These are phyloP conservation scores for Hypocryptadius cinnamomeus DNA, from an alignment of 2,113 vertebrate species.

Conservation along the genomic window DNA sequence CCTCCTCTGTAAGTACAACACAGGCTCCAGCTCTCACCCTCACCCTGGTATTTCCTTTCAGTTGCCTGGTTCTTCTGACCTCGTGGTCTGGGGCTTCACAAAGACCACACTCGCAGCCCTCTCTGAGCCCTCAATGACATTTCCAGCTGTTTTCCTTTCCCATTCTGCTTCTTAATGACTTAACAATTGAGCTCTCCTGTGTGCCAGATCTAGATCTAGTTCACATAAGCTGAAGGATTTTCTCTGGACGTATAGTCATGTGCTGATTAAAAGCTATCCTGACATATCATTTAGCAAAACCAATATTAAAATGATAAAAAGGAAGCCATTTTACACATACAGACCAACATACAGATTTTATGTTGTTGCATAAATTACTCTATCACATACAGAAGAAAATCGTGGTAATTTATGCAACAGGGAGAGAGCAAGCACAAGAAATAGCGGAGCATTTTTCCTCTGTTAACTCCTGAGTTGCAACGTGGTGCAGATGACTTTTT, in stretches of 20 bases:
- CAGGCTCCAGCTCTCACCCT: background rate
- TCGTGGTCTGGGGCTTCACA: background rate
- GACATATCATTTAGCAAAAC: background rate
- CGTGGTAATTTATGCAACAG: background rate
- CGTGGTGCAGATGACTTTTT: background rate
- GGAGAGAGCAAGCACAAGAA: background rate
- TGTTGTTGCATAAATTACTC: background rate
- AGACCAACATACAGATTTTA: background rate
- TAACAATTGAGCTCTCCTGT: background rate
- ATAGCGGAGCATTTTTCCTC: background rate
- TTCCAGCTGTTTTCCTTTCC: background rate
- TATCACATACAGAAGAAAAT: background rate
- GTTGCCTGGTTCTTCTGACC: background rate
- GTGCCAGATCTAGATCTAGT: conserved; percentile 16
- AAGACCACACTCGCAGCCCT: background rate
- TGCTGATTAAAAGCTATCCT: background rate
- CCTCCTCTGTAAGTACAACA: background rate
- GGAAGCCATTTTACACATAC: background rate
- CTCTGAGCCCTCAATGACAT: background rate
- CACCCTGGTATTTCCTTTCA: background rate
- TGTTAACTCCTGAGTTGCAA: background rate
- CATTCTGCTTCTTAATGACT: background rate
- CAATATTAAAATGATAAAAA: background rate
- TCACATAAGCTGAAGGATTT: background rate
- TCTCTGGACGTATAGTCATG: background rate